Evolutionary conservation across 35 echinoderm and acorn worm species (phyloP).

Genomic region (Ptychodera flava): DNA sequence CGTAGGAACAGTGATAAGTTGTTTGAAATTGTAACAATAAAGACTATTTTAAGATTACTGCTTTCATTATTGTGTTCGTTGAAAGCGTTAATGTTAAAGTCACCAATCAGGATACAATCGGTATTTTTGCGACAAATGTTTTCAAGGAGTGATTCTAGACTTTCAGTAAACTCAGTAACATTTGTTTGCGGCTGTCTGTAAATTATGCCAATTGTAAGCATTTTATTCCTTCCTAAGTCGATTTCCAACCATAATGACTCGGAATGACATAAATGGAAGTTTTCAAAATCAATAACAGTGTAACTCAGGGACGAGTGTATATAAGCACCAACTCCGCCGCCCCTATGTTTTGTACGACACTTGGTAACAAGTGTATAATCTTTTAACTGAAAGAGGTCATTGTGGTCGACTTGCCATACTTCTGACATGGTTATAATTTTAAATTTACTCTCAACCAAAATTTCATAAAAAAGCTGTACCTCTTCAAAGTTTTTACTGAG

Average conservation of each 20-base stretch:
- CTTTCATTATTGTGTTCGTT: background rate
- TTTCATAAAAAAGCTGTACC: background rate
- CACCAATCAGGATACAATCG: background rate
- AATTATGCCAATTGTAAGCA: background rate
- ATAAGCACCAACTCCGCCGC: constrained; percentile 4
- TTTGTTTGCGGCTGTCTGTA: constrained; percentile 16
- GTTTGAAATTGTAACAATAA: background rate
- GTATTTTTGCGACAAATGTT: background rate
- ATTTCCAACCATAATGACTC: constrained; percentile 19
- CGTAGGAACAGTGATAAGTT: background rate
- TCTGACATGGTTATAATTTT: background rate
- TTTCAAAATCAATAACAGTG: background rate
- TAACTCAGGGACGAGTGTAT: background rate
- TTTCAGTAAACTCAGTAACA: background rate
- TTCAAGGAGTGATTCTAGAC: background rate
- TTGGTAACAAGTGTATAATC: background rate
- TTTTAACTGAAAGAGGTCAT: background rate
- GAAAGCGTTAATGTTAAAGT: background rate
- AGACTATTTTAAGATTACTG: background rate
- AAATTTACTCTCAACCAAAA: background rate
- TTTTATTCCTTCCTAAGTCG: background rate
- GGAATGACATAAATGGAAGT: constrained; percentile 3
- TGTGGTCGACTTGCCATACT: background rate
- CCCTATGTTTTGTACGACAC: background rate
- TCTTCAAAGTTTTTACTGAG: constrained; percentile 10